phyloP scores from a whole-genome alignment of 2,888 invertebrate genomes.

The Apomyelois bistriatella region DNA sequence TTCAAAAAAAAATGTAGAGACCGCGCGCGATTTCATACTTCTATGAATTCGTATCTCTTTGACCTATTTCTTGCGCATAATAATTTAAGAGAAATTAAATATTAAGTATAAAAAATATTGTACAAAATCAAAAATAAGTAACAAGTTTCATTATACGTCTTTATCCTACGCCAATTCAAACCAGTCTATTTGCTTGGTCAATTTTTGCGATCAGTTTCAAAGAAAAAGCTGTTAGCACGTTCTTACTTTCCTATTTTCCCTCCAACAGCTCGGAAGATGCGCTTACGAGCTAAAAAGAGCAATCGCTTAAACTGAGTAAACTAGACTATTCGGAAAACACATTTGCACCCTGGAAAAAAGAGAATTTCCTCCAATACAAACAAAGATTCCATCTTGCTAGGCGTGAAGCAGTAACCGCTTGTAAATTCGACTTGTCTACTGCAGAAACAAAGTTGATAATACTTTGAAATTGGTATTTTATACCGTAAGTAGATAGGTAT shows the following conservation, averaged over 20 bases:
- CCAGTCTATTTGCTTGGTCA: not conserved
- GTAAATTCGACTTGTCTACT: conserved; percentile 48
- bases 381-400: conserved; percentile 44
- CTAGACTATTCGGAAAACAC: conserved; percentile 8
- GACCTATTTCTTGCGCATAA: too few relatives aligned
- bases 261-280: not conserved
- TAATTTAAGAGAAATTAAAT: too few relatives aligned
- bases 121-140: not conserved
- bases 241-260: not conserved
- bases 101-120: too few relatives aligned
- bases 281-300: not conserved
- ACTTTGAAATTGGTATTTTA: conserved; percentile 13
- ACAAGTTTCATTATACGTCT: not conserved
- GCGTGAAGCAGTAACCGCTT: conserved; percentile 38
- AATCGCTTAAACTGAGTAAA: conserved; percentile 9
- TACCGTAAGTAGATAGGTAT: conserved; percentile 14
- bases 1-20: too few relatives aligned
- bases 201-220: not conserved
- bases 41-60: too few relatives aligned
- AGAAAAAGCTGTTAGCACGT: not conserved
- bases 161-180: not conserved
- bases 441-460: conserved; percentile 22
- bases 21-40: too few relatives aligned
- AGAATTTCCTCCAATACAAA: conserved; percentile 35
- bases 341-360: conserved; percentile 21